A percentile compares a stretch with the other conserved stretches of the same genome.
Conservation (phyloP, 2,113 vertebrate species). For the Marmota monax region DNA sequence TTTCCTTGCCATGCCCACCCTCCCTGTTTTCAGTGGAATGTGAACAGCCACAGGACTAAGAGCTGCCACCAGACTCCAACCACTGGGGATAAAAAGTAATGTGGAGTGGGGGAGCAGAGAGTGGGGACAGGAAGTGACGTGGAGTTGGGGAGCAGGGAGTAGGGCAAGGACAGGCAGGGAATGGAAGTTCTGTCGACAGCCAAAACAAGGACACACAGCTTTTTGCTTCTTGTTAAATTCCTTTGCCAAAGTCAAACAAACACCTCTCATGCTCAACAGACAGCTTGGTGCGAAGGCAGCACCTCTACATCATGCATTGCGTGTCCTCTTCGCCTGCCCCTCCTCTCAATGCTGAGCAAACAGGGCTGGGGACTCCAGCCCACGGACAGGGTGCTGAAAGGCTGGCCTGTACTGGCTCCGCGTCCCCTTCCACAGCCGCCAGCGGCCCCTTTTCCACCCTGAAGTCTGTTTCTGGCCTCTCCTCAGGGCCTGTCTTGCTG, state of each 20-base stretch:
- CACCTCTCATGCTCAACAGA: constrained; percentile 89
- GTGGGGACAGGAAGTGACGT: not conserved
- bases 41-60: constrained; percentile 52
- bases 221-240: constrained; percentile 76
- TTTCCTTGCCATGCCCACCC: constrained; percentile 71
- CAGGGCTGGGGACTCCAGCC: not conserved
- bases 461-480: not conserved
- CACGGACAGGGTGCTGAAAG: not conserved
- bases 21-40: constrained; percentile 33
- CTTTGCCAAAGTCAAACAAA: constrained; percentile 88
- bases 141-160: not conserved
- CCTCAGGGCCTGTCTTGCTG: not conserved
- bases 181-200: constrained; percentile 51
- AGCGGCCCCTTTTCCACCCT: not conserved
- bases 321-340: constrained; percentile 44
- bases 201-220: constrained; percentile 81
- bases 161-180: not conserved
- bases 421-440: not conserved
- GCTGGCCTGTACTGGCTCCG: not conserved
- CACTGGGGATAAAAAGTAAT: not conserved
- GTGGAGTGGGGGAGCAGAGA: not conserved
- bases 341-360: constrained; percentile 68
- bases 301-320: constrained; percentile 88
- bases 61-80: constrained; percentile 48
- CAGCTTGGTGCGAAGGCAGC: constrained; percentile 82